Base-by-base conservation (phyloP, 2,797 vertebrate genomes). In the Pseudomugil tenellus region DNA sequence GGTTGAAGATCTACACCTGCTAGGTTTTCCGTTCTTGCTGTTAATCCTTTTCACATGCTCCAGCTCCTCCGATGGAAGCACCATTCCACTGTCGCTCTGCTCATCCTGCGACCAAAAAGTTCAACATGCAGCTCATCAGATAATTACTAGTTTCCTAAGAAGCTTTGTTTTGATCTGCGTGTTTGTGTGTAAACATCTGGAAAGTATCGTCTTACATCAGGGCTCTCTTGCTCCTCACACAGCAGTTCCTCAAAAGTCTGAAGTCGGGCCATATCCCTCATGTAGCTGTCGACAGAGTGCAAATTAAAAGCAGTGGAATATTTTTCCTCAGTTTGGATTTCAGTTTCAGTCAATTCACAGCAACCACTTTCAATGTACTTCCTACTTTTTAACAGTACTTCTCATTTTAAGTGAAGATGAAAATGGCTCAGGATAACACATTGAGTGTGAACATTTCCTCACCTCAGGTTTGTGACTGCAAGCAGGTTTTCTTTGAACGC, bases 241-340 rank as follows among this genome's bases (percentile, higher is more conserved):
- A 92, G 87, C 57, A 94, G 87, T 65, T 97, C 95, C 84, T 97
- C 96, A 92, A 97, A 97, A 3, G 95, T 96, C 84, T 93, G 92
- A 63, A 96, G 91, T 57, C 73, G 83, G 67, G 94, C 93, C 48
- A 93, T 74, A 52, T 91, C 91, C 65, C 92, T 96, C 81, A 96
- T 91, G 32, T 96, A 96, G 88, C 96, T 98, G 74, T n/a, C n/a
- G 6, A 86, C 11, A 63, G 72, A 62, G 59, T 41, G 49, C 32
- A 76, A 11, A 59, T 58, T 72, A 3, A 0, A 1, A 58, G 23
- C 26, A 39, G 16, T 19, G 60, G 16, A 34, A 67, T 39, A 32
- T 4, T 10, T 34, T 65, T 78, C 63, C 54, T 70, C 65, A 70
- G 68, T 2, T 35, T 53, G 49, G 39, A 31, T 25, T 71, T 17